phyloP scores from a whole-genome alignment of 2,797 vertebrate genomes.

The Ceryle rudis region DNA sequence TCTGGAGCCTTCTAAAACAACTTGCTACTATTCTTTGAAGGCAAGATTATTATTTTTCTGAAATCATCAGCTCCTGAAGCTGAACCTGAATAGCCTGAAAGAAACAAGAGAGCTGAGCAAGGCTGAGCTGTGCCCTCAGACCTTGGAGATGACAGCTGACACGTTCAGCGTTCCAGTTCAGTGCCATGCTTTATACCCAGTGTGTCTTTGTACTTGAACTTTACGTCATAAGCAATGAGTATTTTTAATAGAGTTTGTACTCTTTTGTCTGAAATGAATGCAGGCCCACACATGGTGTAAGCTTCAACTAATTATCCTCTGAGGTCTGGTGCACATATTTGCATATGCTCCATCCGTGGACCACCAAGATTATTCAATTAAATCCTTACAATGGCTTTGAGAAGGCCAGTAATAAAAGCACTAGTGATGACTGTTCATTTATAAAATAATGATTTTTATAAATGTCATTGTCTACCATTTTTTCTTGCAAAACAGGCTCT shows the following conservation, averaged over 20 bases:
- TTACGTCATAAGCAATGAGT: constrained; percentile 6
- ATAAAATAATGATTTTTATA: not conserved
- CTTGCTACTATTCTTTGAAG: not conserved
- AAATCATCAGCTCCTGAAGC: not conserved
- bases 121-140: not conserved
- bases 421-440: not conserved
- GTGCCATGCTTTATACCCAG: not conserved
- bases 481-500: not conserved
- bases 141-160: not conserved
- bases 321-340: not conserved
- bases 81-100: not conserved
- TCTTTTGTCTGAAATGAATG: constrained; percentile 55
- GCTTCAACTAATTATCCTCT: constrained; percentile 33
- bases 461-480: not conserved
- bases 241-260: constrained; percentile 29
- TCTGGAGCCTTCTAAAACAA: not conserved
- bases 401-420: not conserved
- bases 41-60: not conserved
- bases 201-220: not conserved
- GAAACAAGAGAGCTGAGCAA: not conserved
- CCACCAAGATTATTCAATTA: constrained; percentile 45
- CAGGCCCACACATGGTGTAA: constrained; percentile 35
- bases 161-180: not conserved
- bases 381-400: not conserved
- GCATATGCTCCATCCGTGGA: not conserved